Evolutionary conservation across 2,888 invertebrate genomes (phyloP).

Genomic region (Chirona hameri): DNA sequence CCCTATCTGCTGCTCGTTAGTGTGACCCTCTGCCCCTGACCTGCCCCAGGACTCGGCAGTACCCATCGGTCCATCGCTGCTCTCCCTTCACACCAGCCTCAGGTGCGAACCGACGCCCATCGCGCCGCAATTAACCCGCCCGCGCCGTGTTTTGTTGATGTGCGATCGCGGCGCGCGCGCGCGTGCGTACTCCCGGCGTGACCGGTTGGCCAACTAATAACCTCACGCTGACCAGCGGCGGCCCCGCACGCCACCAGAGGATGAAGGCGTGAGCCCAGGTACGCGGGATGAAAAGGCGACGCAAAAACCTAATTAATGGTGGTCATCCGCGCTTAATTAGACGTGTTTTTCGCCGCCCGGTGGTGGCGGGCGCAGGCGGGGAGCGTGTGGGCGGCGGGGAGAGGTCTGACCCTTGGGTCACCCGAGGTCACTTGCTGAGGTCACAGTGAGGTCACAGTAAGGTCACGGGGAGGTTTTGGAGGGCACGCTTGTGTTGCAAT

Average conservation of each 20-base stretch:
- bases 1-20: neutral
- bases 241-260: neutral
- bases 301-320: constrained; percentile 7
- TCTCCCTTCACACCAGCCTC: too few relatives aligned
- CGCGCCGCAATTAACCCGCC: neutral
- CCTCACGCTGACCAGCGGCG: neutral
- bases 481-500: too few relatives aligned
- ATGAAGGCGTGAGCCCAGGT: constrained; percentile 1
- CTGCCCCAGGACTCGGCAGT: neutral
- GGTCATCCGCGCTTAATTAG: neutral
- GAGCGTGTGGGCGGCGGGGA: too few relatives aligned
- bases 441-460: too few relatives aligned
- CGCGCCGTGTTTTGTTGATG: neutral
- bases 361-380: neutral
- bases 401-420: neutral
- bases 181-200: neutral
- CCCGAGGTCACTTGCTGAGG: neutral
- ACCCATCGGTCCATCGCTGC: too few relatives aligned
- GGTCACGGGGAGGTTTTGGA: too few relatives aligned
- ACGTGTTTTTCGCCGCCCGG: neutral
- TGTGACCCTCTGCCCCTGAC: neutral
- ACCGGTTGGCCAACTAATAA: neutral
- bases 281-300: neutral
- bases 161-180: neutral
- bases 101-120: neutral